Conservation (phyloP, 2,113 vertebrate species). For the Rhynchopsitta pachyrhyncha region DNA sequence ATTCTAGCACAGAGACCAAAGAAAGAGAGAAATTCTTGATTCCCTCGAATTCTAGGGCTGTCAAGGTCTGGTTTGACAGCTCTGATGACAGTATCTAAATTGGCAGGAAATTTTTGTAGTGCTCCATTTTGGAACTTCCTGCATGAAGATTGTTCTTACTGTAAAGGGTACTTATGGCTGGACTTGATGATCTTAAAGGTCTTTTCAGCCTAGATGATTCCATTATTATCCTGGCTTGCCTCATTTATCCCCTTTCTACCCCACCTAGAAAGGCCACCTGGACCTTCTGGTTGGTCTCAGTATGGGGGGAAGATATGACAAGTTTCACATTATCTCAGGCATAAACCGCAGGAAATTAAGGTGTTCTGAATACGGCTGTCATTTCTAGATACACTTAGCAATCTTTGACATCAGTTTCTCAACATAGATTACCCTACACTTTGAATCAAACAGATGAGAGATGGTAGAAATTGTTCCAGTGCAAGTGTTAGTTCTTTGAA, state of each 20-base stretch:
- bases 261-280: neutral
- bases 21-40: neutral
- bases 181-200: too few species aligned
- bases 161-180: neutral
- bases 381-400: neutral
- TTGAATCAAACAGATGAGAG: neutral
- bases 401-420: neutral
- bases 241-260: neutral
- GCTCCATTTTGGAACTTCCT: neutral
- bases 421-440: neutral
- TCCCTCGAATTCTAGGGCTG: neutral
- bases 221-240: neutral
- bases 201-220: neutral
- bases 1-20: neutral
- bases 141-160: neutral
- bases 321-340: neutral
- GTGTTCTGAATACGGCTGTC: neutral
- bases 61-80: neutral
- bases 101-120: neutral
- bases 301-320: accelerated
- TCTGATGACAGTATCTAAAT: neutral
- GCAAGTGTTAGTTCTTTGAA: neutral
- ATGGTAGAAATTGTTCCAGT: neutral
- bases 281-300: neutral
- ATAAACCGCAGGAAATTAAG: neutral